A percentile compares a stretch with the other conserved stretches of the same genome.
Evolutionary conservation across 2,888 invertebrate species (phyloP).

Genomic region (Stramonita haemastoma): DNA sequence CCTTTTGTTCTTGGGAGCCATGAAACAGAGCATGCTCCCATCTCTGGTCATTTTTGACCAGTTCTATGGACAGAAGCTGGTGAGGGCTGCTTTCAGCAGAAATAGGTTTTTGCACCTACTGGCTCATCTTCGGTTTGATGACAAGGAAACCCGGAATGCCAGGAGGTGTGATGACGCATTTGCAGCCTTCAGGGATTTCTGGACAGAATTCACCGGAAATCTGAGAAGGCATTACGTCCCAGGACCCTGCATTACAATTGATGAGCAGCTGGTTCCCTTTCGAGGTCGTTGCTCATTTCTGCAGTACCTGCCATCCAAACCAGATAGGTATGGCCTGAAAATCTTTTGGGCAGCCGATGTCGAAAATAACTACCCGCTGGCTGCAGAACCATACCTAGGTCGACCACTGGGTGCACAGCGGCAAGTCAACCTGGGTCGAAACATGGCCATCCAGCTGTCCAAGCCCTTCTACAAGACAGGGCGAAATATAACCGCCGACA

Average conservation of each 20-base stretch:
- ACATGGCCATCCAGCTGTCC: background rate
- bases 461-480: background rate
- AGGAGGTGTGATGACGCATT: background rate
- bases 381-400: background rate
- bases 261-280: background rate
- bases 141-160: background rate
- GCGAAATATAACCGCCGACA: background rate
- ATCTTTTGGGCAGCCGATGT: slow-evolving; percentile 1
- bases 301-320: slow-evolving; percentile 8
- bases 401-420: background rate
- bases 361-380: background rate
- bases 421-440: background rate
- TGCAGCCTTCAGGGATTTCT: slow-evolving; percentile 5
- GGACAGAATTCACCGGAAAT: background rate
- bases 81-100: background rate
- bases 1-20: background rate
- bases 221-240: background rate
- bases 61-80: background rate
- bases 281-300: background rate
- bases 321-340: slow-evolving; percentile 15
- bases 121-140: background rate
- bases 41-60: background rate
- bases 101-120: background rate
- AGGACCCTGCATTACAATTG: background rate
- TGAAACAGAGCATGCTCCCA: slow-evolving; percentile 9